Percentiles rank a stretch among this genome's conserved stretches.
phyloP scores from a whole-genome alignment of 2,113 vertebrate species.

The Galemys pyrenaicus region DNA sequence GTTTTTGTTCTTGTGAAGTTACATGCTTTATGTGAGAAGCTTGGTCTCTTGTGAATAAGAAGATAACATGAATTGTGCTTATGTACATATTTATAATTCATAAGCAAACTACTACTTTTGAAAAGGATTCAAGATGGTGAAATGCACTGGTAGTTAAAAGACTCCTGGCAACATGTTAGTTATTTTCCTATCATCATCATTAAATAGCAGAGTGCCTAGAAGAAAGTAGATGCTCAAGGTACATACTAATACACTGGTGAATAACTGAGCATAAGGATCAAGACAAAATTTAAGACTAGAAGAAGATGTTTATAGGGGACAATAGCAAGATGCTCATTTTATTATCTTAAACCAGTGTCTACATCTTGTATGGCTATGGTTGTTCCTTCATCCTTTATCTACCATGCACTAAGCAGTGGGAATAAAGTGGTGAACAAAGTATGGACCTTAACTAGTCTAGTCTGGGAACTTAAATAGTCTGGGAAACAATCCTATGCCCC shows the following conservation, averaged over 20 bases:
- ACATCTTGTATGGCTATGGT: not conserved
- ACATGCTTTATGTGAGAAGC: not conserved
- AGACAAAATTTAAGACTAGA: not conserved
- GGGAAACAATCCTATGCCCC: too few relatives aligned
- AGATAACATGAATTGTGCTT: not conserved
- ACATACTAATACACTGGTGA: not conserved
- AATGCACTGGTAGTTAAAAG: not conserved
- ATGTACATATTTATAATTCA: conserved; percentile 24
- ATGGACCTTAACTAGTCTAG: not conserved
- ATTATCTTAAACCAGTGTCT: not conserved
- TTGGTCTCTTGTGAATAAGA: not conserved
- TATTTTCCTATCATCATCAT: not conserved
- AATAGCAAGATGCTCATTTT: not conserved
- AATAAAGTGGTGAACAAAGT: not conserved
- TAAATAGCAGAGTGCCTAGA: not conserved
- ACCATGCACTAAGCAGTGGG: not conserved
- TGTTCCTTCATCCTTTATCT: not conserved
- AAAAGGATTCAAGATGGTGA: not conserved
- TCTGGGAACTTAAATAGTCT: too few relatives aligned
- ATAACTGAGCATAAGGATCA: not conserved
- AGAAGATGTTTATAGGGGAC: not conserved
- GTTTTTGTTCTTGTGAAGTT: not conserved
- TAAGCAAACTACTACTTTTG: not conserved
- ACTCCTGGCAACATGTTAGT: not conserved
- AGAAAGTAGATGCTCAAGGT: not conserved